Percentiles rank a stretch among this genome's conserved stretches.
These are phyloP conservation scores for Neodon shergylaensis DNA, from an alignment of 2,113 vertebrate species.

Conservation along the genomic window DNA sequence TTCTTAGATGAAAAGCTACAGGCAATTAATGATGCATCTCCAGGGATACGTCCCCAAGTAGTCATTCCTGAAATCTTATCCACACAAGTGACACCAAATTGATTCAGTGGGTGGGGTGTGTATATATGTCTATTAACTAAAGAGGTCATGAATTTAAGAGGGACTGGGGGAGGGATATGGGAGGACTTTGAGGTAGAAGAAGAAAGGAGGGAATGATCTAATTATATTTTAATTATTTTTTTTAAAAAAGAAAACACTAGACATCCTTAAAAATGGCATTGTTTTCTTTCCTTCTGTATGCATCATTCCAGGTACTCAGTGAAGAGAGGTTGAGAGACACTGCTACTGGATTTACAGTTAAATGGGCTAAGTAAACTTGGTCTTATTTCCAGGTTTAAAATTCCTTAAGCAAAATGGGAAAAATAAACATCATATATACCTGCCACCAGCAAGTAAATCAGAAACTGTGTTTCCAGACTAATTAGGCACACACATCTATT, in stretches of 20 bases:
- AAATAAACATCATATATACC: slow-evolving; percentile 36
- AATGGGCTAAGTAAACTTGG: slow-evolving; percentile 4
- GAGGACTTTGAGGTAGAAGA: background rate
- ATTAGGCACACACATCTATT: background rate
- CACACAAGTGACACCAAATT: background rate
- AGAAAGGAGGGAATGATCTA: background rate
- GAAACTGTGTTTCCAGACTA: slow-evolving; percentile 10
- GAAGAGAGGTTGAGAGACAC: background rate
- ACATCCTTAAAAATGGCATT: background rate
- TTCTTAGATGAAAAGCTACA: background rate
- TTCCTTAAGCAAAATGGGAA: slow-evolving; percentile 50
- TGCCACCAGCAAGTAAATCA: slow-evolving; percentile 31
- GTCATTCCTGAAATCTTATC: background rate
- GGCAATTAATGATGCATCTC: background rate
- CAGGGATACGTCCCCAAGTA: background rate
- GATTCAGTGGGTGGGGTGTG: background rate
- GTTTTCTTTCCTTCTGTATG: background rate
- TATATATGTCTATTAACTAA: background rate
- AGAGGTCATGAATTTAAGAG: background rate
- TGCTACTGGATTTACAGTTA: slow-evolving; percentile 37
- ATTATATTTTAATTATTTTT: background rate
- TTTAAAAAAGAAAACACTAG: background rate
- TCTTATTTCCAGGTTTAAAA: slow-evolving; percentile 56
- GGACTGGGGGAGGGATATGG: background rate
- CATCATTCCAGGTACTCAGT: background rate